Evolutionary conservation across 2,113 vertebrate genomes (phyloP), one percentile per base, ranked within the genome.

Genomic region (Neoarius graeffei): DNA sequence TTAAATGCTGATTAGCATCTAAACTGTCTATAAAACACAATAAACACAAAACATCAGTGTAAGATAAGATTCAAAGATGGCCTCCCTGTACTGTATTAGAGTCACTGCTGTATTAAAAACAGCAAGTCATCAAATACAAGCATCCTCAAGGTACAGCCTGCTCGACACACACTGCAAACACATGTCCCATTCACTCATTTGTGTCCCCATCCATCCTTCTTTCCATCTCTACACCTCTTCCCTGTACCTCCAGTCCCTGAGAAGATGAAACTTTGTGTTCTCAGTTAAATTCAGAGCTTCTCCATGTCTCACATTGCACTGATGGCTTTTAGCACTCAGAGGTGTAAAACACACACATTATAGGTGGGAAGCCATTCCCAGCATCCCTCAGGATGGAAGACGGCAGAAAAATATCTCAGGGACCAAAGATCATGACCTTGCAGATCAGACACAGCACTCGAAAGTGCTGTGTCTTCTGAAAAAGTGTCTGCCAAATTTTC

Each of bases 281-380:
- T 89, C 87, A 84, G 91, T 90, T 90, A 81, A 84, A 91, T 89
- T 85, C 81, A 69, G 87, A 67, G 71, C 87, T 71, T 74, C 50
- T 86, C 64, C 57, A 81, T 81, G 87, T 89, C 89, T 86, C 74
- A 67, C 81, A 84, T 83, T 69, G 23, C 76, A 17, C 71, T 59
- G 50, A 57, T 27, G 42, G 91, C 91, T 92, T 93, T 93, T 91
- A 91, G 91, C 92, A 91, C 92, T 88, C 30, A 30, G 59, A 89
- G 86, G 89, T 90, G 91, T 86, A 88, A 89, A 88, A 89, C 89
- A 89, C 88, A 91, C 86, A 90, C 89, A 89, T 91, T 88, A 81
- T 86, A 90, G 90, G 91, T 91, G 92, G 91, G 87, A 92, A 91
- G 89, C 88, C 86, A 92, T 87, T 85, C 77, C 74, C 88, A 84